Evolutionary conservation across 2,113 vertebrate genomes (phyloP).

Genomic region (Mustela nigripes): DNA sequence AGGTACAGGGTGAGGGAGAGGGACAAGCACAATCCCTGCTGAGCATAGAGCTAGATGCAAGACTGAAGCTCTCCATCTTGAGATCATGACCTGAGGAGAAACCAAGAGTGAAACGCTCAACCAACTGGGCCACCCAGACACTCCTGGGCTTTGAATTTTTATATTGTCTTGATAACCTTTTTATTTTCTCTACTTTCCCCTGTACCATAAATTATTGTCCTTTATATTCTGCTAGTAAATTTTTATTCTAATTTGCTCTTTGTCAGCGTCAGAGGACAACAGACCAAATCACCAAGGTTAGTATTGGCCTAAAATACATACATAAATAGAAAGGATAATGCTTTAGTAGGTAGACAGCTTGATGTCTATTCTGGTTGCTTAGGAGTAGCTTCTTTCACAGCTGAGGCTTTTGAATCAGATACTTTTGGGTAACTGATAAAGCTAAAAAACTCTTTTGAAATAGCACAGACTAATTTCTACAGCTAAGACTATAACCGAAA

Average conservation of each 20-base stretch:
- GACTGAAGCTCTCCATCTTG: not conserved
- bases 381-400: not conserved
- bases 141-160: not conserved
- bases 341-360: not conserved
- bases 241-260: conserved; percentile 34
- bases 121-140: not conserved
- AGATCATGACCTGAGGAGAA: not conserved
- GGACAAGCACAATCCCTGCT: not conserved
- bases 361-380: not conserved
- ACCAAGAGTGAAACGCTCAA: not conserved
- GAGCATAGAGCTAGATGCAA: not conserved
- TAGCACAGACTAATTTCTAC: not conserved
- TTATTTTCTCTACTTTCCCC: not conserved
- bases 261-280: conserved; percentile 1
- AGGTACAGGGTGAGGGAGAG: not conserved
- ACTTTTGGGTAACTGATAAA: conserved; percentile 18
- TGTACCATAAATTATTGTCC: not conserved
- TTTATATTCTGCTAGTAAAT: not conserved
- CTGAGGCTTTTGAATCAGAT: not conserved
- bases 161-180: conserved; percentile 2
- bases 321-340: not conserved
- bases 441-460: not conserved
- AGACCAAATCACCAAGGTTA: not conserved
- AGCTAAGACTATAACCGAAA: not conserved
- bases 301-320: not conserved